These are phyloP conservation scores for Dynastes hyllus DNA, from an alignment of 2,888 invertebrate genomes.

Conservation along the genomic window DNA sequence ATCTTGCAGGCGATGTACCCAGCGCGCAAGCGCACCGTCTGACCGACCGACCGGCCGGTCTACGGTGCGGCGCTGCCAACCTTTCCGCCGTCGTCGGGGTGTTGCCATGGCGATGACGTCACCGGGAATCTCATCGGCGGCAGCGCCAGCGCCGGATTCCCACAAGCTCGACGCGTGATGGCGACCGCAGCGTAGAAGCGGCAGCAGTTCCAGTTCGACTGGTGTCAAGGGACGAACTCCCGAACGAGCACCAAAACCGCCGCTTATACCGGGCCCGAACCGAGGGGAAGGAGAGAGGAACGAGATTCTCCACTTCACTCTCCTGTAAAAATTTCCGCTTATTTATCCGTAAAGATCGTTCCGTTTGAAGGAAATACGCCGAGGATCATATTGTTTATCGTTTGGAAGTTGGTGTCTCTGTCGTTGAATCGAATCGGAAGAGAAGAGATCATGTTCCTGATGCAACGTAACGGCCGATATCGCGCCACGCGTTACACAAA, in stretches of 20 bases:
- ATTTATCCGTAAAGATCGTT: too few species aligned
- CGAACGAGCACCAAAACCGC: slow-evolving; percentile 49
- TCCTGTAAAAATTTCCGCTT: background rate
- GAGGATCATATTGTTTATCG: background rate
- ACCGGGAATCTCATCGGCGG: slow-evolving; percentile 66
- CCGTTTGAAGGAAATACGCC: too few species aligned
- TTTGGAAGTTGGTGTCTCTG: background rate
- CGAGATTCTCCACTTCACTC: background rate
- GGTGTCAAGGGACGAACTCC: slow-evolving; percentile 56
- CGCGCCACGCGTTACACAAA: slow-evolving; percentile 8
- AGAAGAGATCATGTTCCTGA: too few species aligned
- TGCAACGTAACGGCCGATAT: background rate
- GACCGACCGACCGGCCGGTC: too few species aligned
- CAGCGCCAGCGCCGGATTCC: slow-evolving; percentile 20
- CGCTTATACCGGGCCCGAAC: slow-evolving; percentile 52
- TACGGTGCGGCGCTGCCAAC: slow-evolving; percentile 23
- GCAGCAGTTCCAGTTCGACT: slow-evolving; percentile 59
- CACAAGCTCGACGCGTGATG: slow-evolving; percentile 55
- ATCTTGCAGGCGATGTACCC: too few species aligned
- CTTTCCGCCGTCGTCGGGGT: slow-evolving; percentile 59
- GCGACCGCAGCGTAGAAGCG: slow-evolving; percentile 54
- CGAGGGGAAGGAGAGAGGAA: too few species aligned
- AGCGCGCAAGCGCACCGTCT: too few species aligned
- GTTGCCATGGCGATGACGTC: slow-evolving; percentile 68
- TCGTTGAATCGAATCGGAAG: background rate